phyloP scores from a whole-genome alignment of 2,888 invertebrate species.

The Sipha maydis region DNA sequence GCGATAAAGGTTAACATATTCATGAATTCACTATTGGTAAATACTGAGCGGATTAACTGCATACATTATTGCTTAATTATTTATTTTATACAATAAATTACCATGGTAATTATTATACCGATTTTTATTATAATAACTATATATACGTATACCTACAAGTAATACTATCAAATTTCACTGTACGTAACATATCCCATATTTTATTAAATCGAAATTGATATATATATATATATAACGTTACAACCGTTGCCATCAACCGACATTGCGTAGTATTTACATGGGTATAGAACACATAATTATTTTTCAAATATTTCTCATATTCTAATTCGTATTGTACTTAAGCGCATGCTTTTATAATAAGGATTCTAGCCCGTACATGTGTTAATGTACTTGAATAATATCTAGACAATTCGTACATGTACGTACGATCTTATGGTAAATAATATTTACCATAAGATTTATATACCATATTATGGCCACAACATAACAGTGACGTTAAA shows the following conservation, averaged over 20 bases:
- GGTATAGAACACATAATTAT: background rate
- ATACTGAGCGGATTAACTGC: slow-evolving; percentile 12
- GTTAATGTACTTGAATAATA: no score
- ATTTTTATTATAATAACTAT: slow-evolving; percentile 19
- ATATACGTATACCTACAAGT: background rate
- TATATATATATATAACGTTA: background rate
- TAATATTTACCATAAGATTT: no score
- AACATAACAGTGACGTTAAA: no score
- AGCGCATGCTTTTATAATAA: no score
- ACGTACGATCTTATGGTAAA: no score
- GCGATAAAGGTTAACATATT: slow-evolving; percentile 50
- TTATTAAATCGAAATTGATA: background rate
- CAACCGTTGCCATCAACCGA: background rate
- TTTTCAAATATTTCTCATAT: no score
- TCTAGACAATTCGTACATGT: no score
- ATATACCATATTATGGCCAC: no score
- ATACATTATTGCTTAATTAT: slow-evolving; percentile 39
- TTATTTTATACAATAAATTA: slow-evolving; percentile 12
- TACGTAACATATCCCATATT: background rate
- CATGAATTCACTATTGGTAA: slow-evolving; percentile 30
- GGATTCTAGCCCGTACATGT: no score
- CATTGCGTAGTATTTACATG: background rate
- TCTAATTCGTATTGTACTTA: no score
- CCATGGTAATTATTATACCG: slow-evolving; percentile 6
- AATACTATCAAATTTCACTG: background rate